phyloP scores from a whole-genome alignment of 2,797 vertebrate genomes.

The Nannoperca australis region DNA sequence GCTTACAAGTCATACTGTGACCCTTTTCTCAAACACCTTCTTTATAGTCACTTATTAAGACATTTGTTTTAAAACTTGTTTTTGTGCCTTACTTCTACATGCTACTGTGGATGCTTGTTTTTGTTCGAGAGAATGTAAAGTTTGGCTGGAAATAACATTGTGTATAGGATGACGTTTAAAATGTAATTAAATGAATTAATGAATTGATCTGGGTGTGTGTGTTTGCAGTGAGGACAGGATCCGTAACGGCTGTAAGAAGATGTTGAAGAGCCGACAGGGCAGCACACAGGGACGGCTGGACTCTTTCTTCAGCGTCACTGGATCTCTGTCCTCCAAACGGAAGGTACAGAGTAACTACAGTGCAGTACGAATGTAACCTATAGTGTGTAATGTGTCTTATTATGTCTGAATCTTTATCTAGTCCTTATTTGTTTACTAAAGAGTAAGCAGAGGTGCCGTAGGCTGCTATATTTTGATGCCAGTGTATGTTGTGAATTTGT shows the following conservation, averaged over 20 bases:
- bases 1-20: not conserved
- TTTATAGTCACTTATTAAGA: not conserved
- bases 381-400: not conserved
- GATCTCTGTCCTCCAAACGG: conserved; percentile 95
- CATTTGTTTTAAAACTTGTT: not conserved
- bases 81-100: not conserved
- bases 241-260: conserved; percentile 91
- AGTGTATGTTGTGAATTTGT: not conserved
- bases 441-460: not conserved
- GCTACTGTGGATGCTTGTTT: not conserved
- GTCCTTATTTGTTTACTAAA: not conserved
- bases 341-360: conserved; percentile 80
- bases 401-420: not conserved
- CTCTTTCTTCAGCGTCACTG: conserved; percentile 95
- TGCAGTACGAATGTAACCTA: not conserved
- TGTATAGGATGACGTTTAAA: not conserved
- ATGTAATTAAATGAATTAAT: not conserved
- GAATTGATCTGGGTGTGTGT: not conserved
- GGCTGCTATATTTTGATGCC: not conserved
- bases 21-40: not conserved
- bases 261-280: conserved; percentile 93
- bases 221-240: conserved; percentile 90
- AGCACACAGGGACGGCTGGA: conserved; percentile 96
- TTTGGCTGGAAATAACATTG: not conserved
- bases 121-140: not conserved